A percentile compares a stretch with the other conserved stretches of the same genome.
phyloP scores from a whole-genome alignment of 2,888 invertebrate species.

The Holacanthella duospinosa region DNA sequence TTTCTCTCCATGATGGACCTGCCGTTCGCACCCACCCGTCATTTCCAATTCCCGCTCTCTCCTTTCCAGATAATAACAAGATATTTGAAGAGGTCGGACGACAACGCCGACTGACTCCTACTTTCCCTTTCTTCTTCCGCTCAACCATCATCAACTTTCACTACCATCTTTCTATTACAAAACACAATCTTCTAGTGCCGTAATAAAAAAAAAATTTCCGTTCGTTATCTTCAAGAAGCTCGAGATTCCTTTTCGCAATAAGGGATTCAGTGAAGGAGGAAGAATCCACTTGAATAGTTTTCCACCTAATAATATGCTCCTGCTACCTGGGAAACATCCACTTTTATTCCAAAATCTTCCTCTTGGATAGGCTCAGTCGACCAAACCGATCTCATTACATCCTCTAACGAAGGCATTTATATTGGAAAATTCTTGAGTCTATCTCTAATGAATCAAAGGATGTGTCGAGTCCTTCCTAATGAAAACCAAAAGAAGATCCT shows the following conservation, averaged over 20 bases:
- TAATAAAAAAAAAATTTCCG: not conserved
- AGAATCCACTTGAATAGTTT: not conserved
- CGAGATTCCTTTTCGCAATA: no score
- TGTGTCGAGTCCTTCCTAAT: not conserved
- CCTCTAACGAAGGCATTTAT: slow-evolving; percentile 3
- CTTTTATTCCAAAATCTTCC: not conserved
- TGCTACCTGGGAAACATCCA: not conserved
- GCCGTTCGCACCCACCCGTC: slow-evolving; percentile 1
- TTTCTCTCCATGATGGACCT: slow-evolving; percentile 1
- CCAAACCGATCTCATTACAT: not conserved
- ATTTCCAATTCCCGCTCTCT: not conserved
- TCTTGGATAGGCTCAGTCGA: no score
- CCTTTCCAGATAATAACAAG: not conserved
- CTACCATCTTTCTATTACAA: no score
- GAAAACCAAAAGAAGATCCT: not conserved
- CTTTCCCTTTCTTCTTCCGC: not conserved
- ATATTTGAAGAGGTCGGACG: slow-evolving; percentile 3
- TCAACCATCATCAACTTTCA: not conserved
- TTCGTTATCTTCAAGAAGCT: not conserved
- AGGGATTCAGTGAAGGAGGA: not conserved
- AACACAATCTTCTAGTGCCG: no score
- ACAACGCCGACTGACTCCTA: not conserved
- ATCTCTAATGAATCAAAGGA: slow-evolving; percentile 1
- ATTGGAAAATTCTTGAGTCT: not conserved
- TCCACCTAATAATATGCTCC: not conserved